phyloP scores from a whole-genome alignment of 2,797 vertebrate genomes.

The Apogon hyalosoma region DNA sequence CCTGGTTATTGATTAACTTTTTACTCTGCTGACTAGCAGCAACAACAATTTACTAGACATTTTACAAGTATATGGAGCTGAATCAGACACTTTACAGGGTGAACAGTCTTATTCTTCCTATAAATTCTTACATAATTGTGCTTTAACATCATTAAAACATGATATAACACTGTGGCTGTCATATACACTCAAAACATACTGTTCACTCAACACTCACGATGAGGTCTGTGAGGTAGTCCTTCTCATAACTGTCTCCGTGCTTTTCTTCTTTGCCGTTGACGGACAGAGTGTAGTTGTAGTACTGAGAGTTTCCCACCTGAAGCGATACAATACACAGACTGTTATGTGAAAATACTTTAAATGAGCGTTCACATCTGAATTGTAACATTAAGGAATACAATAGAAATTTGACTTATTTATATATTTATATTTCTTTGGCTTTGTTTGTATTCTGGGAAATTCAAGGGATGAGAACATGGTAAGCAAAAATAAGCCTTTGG shows the following conservation, averaged over 20 bases:
- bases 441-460: not conserved
- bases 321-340: not conserved
- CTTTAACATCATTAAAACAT: not conserved
- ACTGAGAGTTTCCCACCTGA: constrained; percentile 86
- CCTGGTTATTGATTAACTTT: constrained; percentile 23
- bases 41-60: not conserved
- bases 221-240: constrained; percentile 87
- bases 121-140: constrained; percentile 23
- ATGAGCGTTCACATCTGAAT: not conserved
- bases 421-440: no score
- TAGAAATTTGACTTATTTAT: no score
- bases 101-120: not conserved
- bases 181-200: not conserved
- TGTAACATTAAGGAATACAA: no score
- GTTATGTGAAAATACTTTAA: not conserved
- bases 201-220: constrained; percentile 74
- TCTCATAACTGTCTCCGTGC: constrained; percentile 79
- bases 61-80: constrained; percentile 14
- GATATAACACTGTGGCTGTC: not conserved
- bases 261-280: constrained; percentile 82
- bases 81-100: constrained; percentile 7
- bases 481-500: no score
- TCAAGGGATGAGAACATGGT: no score
- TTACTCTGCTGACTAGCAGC: not conserved
- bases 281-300: constrained; percentile 88